Conservation (phyloP, 2,888 invertebrate genomes). For the Dendrolimus pini region DNA sequence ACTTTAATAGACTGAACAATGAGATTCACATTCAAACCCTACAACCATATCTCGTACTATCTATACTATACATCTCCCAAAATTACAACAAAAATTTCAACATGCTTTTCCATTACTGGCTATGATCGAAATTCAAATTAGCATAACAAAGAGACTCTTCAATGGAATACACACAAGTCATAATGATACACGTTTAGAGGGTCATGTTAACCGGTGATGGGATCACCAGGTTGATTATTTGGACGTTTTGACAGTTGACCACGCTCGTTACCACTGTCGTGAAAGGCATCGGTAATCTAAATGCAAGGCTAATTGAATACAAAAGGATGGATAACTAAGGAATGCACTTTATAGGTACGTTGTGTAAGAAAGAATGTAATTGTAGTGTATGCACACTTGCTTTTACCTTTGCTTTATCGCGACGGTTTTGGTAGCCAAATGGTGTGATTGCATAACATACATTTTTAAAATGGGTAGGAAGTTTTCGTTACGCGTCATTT, state of each 20-base stretch:
- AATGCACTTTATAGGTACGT: slow-evolving; percentile 60
- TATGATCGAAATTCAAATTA: not conserved
- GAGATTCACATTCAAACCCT: slow-evolving; percentile 42
- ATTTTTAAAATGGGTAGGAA: no score
- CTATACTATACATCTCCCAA: slow-evolving; percentile 16
- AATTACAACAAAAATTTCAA: slow-evolving; percentile 8
- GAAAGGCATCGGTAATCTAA: slow-evolving; percentile 71
- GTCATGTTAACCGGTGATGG: slow-evolving; percentile 17
- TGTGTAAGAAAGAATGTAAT: slow-evolving; percentile 38
- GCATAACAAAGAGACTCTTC: slow-evolving; percentile 5
- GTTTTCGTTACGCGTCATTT: no score
- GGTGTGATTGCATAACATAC: no score
- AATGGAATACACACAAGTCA: slow-evolving; percentile 12
- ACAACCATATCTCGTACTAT: slow-evolving; percentile 21
- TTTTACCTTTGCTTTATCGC: not conserved
- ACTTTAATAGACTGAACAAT: slow-evolving; percentile 71
- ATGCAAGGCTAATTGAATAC: slow-evolving; percentile 76
- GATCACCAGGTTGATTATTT: slow-evolving; percentile 62
- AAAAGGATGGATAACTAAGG: slow-evolving; percentile 67
- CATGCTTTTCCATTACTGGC: slow-evolving; percentile 23
- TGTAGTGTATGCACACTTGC: not conserved
- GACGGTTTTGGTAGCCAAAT: no score
- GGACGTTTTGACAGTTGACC: slow-evolving; percentile 76
- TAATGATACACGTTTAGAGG: not conserved
- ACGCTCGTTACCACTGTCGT: slow-evolving; percentile 73